These are phyloP conservation scores for Elymnias hypermnestra DNA, from an alignment of 1,140 invertebrate genomes.

Conservation along the genomic window DNA sequence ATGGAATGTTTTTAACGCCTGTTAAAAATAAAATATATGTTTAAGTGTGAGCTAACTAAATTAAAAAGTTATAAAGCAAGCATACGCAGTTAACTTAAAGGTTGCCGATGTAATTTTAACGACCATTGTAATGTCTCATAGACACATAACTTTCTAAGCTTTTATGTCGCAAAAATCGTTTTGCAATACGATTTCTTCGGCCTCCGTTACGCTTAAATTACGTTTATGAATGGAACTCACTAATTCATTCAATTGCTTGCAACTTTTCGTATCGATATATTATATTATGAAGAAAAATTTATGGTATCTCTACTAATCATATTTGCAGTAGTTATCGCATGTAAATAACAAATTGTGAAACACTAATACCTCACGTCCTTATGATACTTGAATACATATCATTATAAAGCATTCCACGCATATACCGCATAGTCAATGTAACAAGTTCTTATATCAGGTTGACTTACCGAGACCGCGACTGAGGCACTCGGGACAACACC, in stretches of 20 bases:
- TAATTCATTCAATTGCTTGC: too few species aligned
- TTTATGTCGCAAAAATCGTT: constrained; percentile 33
- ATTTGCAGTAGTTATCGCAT: constrained; percentile 6
- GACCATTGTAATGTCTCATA: constrained; percentile 30
- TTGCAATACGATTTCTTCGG: constrained; percentile 27
- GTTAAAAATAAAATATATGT: constrained; percentile 21
- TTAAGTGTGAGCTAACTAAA: too few species aligned
- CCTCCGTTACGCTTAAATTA: constrained; percentile 5
- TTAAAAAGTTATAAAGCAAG: constrained; percentile 21
- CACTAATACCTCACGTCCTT: constrained; percentile 16
- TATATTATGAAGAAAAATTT: too few species aligned
- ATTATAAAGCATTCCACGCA: constrained; percentile 38
- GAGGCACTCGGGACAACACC: constrained; percentile 50
- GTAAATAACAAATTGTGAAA: constrained; percentile 1
- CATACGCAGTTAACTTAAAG: constrained; percentile 11
- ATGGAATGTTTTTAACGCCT: constrained; percentile 12
- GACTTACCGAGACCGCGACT: constrained; percentile 69
- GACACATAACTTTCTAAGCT: constrained; percentile 46
- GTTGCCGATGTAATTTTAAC: constrained; percentile 33
- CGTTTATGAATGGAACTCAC: constrained; percentile 6
- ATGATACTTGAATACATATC: constrained; percentile 8
- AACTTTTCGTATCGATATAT: too few species aligned
- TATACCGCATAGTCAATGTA: constrained; percentile 19
- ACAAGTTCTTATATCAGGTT: constrained; percentile 16
- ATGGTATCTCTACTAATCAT: too few species aligned